phyloP scores from a whole-genome alignment of 2,113 vertebrate genomes.

The Gavia stellata region DNA sequence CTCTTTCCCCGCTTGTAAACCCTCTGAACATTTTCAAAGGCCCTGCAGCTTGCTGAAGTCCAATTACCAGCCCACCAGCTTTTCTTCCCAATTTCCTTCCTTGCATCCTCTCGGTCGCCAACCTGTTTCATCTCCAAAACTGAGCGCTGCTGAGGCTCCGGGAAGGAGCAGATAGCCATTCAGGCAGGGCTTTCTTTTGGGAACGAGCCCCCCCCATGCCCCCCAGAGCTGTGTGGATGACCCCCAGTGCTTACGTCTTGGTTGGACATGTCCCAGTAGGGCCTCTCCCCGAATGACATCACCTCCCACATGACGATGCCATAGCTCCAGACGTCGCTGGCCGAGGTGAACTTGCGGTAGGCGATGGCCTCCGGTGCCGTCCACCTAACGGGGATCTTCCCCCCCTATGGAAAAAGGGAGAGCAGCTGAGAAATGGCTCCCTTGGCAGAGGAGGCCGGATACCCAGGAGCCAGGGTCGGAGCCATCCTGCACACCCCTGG shows the following conservation, averaged over 20 bases:
- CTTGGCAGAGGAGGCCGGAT: background rate
- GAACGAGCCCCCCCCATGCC: background rate
- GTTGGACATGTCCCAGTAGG: conserved; percentile 86
- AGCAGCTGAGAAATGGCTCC: background rate
- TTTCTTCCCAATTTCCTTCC: conserved; percentile 70
- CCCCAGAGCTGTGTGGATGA: background rate
- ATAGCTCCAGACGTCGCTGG: conserved; percentile 82
- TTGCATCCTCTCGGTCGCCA: conserved; percentile 47
- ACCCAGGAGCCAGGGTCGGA: rapidly evolving
- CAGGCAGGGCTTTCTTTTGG: background rate
- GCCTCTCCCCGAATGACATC: conserved; percentile 83
- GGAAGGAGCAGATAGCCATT: background rate
- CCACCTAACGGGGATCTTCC: conserved; percentile 83
- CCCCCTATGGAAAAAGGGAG: conserved; percentile 61
- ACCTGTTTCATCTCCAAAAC: conserved; percentile 62
- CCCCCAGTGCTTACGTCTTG: conserved; percentile 75
- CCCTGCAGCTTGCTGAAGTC: conserved; percentile 70
- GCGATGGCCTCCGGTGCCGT: conserved; percentile 80
- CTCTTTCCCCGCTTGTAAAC: conserved; percentile 70
- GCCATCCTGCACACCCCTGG: background rate
- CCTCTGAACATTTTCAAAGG: conserved; percentile 80
- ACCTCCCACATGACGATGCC: conserved; percentile 87
- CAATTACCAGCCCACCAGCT: conserved; percentile 79
- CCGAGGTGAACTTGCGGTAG: conserved; percentile 82
- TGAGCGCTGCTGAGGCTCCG: background rate